Conservation (phyloP, 2,797 vertebrate genomes). For the Jordanella pulchra region DNA sequence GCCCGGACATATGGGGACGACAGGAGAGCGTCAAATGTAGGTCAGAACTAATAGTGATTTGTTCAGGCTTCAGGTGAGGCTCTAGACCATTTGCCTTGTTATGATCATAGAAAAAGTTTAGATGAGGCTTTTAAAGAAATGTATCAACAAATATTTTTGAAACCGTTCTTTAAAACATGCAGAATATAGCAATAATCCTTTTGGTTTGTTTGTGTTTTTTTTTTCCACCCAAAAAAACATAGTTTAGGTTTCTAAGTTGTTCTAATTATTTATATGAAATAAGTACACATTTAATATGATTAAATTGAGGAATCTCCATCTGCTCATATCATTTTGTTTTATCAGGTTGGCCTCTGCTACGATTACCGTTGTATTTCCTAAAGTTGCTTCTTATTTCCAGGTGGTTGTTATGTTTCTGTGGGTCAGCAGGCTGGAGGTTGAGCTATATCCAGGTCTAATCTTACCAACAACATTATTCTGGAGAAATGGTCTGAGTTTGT, state of each 20-base stretch:
- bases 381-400: no score
- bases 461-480: no score
- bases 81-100: neutral
- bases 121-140: neutral
- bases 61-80: neutral
- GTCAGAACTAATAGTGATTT: neutral
- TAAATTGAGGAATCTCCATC: no score
- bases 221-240: neutral
- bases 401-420: no score
- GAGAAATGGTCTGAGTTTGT: no score
- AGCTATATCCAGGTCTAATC: no score
- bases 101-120: slow-evolving; percentile 1
- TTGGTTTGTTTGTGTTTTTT: neutral
- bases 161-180: neutral
- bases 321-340: neutral
- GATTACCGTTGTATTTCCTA: no score
- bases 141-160: neutral
- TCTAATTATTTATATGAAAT: no score
- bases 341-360: neutral
- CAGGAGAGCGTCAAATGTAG: neutral
- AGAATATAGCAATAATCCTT: neutral
- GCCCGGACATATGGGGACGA: neutral
- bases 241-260: neutral
- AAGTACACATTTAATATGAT: no score
- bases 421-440: no score